These are phyloP conservation scores for Eciton burchellii DNA, from an alignment of 1,140 invertebrate genomes.

Conservation along the genomic window DNA sequence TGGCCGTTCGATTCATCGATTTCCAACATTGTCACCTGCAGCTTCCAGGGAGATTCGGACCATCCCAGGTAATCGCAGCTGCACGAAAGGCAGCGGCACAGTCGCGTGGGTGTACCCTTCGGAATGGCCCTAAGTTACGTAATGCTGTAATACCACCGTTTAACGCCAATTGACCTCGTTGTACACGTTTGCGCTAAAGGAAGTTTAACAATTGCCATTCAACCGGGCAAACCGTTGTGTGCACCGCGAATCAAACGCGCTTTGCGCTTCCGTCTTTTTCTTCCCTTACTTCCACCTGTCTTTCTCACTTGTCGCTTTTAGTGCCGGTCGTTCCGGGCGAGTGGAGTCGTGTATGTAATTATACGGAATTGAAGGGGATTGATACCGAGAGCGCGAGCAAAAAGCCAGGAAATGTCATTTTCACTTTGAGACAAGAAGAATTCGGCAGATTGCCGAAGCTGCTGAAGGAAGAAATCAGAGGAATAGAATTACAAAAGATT, in stretches of 20 bases:
- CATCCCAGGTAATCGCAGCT: conserved; percentile 53
- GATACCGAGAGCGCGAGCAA: neutral
- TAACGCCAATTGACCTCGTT: conserved; percentile 86
- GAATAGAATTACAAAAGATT: neutral
- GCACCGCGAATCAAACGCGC: conserved; percentile 77
- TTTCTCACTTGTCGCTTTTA: conserved; percentile 29
- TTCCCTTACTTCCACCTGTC: conserved; percentile 38
- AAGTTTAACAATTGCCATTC: conserved; percentile 86
- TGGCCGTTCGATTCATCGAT: neutral
- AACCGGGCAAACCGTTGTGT: conserved; percentile 78
- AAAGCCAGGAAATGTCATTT: neutral
- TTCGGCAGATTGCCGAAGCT: no score
- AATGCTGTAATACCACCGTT: conserved; percentile 84
- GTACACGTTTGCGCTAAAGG: conserved; percentile 84
- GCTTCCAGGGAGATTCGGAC: neutral
- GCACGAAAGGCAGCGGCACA: conserved; percentile 65
- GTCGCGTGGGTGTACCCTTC: conserved; percentile 83
- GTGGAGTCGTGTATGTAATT: neutral
- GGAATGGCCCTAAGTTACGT: conserved; percentile 84
- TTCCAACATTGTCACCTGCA: neutral
- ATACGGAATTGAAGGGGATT: neutral
- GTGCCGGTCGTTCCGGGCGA: neutral
- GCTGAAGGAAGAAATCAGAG: no score
- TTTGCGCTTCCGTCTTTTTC: conserved; percentile 80
- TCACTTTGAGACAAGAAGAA: neutral